These are phyloP conservation scores for Fukomys damarensis DNA, from an alignment of 2,113 vertebrate genomes.

Conservation along the genomic window DNA sequence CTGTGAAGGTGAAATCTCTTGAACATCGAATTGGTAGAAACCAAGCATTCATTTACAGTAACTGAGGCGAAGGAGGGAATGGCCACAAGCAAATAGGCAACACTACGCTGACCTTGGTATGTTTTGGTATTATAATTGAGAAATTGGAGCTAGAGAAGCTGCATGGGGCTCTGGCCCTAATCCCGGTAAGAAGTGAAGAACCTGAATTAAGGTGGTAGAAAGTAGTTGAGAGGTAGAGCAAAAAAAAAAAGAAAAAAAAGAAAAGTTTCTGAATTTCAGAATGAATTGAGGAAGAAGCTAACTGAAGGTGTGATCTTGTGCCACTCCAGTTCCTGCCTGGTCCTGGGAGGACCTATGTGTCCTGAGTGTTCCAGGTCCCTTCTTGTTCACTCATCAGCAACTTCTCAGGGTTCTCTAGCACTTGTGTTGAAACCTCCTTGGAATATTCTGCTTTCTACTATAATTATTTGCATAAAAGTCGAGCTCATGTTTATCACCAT, in stretches of 20 bases:
- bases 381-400: neutral
- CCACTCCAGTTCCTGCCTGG: neutral
- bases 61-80: neutral
- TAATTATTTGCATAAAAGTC: slow-evolving; percentile 8
- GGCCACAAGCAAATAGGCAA: neutral
- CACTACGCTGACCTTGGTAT: neutral
- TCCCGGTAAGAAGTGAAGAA: neutral
- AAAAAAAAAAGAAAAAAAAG: neutral
- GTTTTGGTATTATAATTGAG: neutral
- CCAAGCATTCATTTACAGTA: neutral
- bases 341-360: neutral
- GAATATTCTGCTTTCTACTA: neutral
- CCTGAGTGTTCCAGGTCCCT: neutral
- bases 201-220: neutral
- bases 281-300: neutral
- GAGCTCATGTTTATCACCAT: neutral
- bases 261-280: neutral
- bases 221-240: neutral
- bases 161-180: neutral
- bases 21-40: neutral
- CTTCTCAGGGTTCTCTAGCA: neutral
- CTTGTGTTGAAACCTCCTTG: neutral
- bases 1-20: neutral
- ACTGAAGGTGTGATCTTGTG: neutral
- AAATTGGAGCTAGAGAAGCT: neutral